Evolutionary conservation across 2,797 vertebrate species (phyloP).

Genomic region (Danio tinwini): DNA sequence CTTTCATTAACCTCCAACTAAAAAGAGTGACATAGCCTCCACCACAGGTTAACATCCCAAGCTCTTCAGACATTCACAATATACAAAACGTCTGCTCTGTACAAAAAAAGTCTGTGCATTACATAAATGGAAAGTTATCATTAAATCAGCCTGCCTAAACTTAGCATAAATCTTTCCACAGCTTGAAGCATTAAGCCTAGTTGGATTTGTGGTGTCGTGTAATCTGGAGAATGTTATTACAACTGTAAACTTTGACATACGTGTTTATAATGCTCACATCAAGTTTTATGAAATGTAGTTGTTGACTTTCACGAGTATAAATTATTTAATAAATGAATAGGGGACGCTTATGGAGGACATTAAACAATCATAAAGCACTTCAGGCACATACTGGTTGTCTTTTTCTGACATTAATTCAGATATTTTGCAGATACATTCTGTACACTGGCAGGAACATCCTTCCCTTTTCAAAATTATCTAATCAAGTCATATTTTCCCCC

Average conservation of each 20-base stretch:
- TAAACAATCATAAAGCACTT: slow-evolving; percentile 9
- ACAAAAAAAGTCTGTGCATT: neutral
- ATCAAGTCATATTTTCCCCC: neutral
- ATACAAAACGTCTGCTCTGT: neutral
- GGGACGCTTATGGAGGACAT: neutral
- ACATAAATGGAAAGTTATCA: neutral
- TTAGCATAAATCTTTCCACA: slow-evolving; percentile 24
- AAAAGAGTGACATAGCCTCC: neutral
- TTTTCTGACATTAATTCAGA: slow-evolving; percentile 16
- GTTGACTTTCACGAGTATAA: slow-evolving; percentile 11
- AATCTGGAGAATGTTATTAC: slow-evolving; percentile 44
- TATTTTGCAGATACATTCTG: slow-evolving; percentile 17
- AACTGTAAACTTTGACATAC: slow-evolving; percentile 29
- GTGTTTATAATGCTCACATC: slow-evolving; percentile 27
- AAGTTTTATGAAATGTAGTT: slow-evolving; percentile 14
- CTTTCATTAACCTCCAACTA: neutral
- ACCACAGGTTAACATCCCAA: neutral
- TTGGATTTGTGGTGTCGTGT: neutral
- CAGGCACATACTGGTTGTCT: neutral
- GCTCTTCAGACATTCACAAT: neutral
- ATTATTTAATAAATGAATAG: slow-evolving; percentile 13
- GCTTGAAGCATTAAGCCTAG: neutral
- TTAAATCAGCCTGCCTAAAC: slow-evolving; percentile 32
- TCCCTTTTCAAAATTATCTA: slow-evolving; percentile 9
- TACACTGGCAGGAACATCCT: neutral